Percentiles rank a stretch among this genome's conserved stretches.
phyloP scores from a whole-genome alignment of 1,140 invertebrate species.

The Mercenaria mercenaria region DNA sequence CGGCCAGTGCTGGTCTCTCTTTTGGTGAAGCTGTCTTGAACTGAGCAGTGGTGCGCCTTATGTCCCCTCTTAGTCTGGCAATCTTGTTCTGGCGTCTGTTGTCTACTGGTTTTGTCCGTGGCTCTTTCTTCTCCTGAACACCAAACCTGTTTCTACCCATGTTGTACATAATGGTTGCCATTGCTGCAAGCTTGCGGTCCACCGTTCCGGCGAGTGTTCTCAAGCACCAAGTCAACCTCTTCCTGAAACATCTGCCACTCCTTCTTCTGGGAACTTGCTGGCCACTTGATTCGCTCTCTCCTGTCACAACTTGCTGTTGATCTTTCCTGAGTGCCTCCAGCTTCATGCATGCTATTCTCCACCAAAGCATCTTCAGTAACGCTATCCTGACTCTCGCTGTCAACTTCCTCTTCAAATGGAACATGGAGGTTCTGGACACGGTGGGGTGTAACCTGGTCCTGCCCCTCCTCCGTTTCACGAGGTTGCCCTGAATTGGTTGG shows the following conservation, averaged over 20 bases:
- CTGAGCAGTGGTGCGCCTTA: neutral
- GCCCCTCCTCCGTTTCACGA: slow-evolving; percentile 37
- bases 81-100: slow-evolving; percentile 5
- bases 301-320: neutral
- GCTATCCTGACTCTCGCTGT: slow-evolving; percentile 6
- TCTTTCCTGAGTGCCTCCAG: slow-evolving; percentile 10
- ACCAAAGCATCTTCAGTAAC: neutral
- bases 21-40: neutral
- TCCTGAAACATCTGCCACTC: slow-evolving; percentile 7
- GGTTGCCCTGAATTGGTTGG: neutral
- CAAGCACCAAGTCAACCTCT: neutral
- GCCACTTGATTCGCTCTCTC: slow-evolving; percentile 12
- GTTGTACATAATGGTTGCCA: slow-evolving; percentile 10
- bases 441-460: slow-evolving; percentile 13
- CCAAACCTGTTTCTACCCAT: slow-evolving; percentile 5
- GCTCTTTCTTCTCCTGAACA: slow-evolving; percentile 12
- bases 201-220: neutral
- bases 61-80: neutral
- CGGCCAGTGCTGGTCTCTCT: neutral
- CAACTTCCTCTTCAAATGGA: slow-evolving; percentile 3
- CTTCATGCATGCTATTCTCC: neutral
- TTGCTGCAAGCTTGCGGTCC: neutral
- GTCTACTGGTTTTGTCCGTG: neutral
- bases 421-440: slow-evolving; percentile 33
- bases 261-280: slow-evolving; percentile 6